Percentiles rank a stretch among this genome's conserved stretches.
Conservation (phyloP, 2,888 invertebrate genomes). For the Anodontia alba region DNA sequence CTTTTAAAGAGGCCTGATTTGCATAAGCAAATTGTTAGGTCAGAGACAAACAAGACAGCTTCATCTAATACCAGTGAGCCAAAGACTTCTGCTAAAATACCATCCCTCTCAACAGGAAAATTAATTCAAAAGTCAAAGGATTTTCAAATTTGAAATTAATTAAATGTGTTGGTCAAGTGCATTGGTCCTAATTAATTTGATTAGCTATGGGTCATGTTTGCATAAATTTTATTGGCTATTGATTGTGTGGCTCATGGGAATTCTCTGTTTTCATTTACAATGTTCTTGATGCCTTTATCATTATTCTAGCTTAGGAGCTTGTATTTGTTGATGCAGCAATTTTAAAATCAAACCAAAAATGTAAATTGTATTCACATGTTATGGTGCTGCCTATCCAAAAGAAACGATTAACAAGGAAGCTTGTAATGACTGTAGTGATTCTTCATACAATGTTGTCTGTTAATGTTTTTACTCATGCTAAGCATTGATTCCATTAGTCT, state of each 20-base stretch:
- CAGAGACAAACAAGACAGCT: neutral
- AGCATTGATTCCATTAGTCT: no score
- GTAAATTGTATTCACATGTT: no score
- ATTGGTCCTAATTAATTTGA: neutral
- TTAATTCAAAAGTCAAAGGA: neutral
- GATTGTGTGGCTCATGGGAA: neutral
- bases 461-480: no score
- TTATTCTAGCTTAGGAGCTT: neutral
- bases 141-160: neutral
- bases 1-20: slow-evolving; percentile 13
- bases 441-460: no score
- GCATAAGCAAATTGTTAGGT: slow-evolving; percentile 14
- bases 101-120: no score
- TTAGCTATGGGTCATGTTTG: slow-evolving; percentile 2
- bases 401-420: no score
- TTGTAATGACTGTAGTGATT: no score
- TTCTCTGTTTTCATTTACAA: neutral
- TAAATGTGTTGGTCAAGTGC: neutral
- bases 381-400: no score
- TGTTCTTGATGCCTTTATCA: neutral
- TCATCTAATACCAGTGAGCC: neutral
- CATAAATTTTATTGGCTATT: neutral
- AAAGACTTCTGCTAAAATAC: neutral
- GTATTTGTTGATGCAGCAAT: no score
- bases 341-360: no score